Evolutionary conservation across 2,888 invertebrate genomes (phyloP).

Genomic region (Dorcus hopei): DNA sequence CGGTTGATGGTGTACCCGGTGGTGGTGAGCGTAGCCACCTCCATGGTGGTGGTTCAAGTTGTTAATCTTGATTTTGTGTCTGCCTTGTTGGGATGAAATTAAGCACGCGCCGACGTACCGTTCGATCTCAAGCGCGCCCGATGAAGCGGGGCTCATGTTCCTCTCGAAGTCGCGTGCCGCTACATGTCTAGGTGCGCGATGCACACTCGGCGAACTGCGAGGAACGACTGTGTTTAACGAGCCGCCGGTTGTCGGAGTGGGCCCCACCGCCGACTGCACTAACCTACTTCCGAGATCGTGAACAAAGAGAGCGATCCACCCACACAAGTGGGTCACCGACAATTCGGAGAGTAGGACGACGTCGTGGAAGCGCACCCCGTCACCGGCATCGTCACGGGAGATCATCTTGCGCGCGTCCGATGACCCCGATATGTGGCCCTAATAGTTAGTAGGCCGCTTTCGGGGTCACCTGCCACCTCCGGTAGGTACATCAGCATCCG

Average conservation of each 20-base stretch:
- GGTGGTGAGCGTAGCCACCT: not conserved
- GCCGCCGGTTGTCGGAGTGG: not conserved
- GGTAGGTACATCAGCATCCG: too few species aligned
- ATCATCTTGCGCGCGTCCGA: slow-evolving; percentile 19
- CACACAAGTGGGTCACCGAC: slow-evolving; percentile 5
- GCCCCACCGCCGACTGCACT: slow-evolving; percentile 32
- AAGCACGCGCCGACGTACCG: slow-evolving; percentile 63
- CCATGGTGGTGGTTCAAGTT: slow-evolving; percentile 43
- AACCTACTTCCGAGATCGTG: slow-evolving; percentile 43
- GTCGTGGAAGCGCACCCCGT: slow-evolving; percentile 2
- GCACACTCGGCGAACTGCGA: not conserved
- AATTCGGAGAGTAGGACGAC: not conserved
- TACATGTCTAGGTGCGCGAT: not conserved
- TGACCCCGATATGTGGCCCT: slow-evolving; percentile 32
- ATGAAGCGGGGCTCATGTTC: slow-evolving; percentile 70
- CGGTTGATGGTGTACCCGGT: slow-evolving; percentile 16
- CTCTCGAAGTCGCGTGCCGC: not conserved
- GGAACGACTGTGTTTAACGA: not conserved
- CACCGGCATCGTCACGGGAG: not conserved
- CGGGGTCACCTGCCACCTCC: slow-evolving; percentile 21
- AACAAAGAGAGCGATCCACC: slow-evolving; percentile 36
- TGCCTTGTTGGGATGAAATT: slow-evolving; percentile 50
- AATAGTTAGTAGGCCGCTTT: slow-evolving; percentile 31
- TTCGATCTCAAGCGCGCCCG: slow-evolving; percentile 60
- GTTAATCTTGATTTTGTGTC: slow-evolving; percentile 40